Evolutionary conservation across 2,797 vertebrate genomes (phyloP), one percentile per base, ranked within the genome.

Genomic region (Siniperca obscura): DNA sequence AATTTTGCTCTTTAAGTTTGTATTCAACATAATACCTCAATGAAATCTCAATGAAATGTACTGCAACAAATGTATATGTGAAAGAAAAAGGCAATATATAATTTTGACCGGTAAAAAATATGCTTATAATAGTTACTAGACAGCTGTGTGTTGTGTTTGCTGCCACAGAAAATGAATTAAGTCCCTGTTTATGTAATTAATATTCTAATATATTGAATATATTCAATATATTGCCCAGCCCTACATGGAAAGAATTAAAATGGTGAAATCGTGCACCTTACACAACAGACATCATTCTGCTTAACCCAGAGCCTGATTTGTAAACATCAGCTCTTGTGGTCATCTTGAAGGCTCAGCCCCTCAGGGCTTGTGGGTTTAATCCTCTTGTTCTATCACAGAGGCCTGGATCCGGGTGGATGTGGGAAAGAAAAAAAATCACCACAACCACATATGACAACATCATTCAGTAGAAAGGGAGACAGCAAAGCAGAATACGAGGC

Each of bases 381-480:
- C 86, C 84, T 79, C 76, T 40, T 74, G 76, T 76, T 82, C 67
- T 75, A 62, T 82, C 76, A 74, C 76, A 74, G 67, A 70, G 65
- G 19, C 44, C 25, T 13, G 42, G 57, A 83, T 87, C 61, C 65
- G 74, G 30, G 44, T 40, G n/a, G 38, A 81, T 80, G 50, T 27
- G 36, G n/a, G 69, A 27, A 46, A 21, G 8, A 11, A 36, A 44
- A 61, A 53, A 76, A 77, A 53, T 80, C 78, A 73, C 46, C 5
- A 34, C 78, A 46, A 81, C 42, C 69, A 56, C 56, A 73, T 77
- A 60, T 84, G 86, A 87, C 85, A 83, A 67, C 68, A 56, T 27
- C 36, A 38, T 36, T 64, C 48, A 48, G 42, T 14, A 2, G 19
- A 38, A 42, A 57, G 46, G 48, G 48, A 34, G 67, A 80, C 79